Evolutionary conservation across 92 coral and sea anemone species (phyloP).

Genomic region (Heteractis magnifica): DNA sequence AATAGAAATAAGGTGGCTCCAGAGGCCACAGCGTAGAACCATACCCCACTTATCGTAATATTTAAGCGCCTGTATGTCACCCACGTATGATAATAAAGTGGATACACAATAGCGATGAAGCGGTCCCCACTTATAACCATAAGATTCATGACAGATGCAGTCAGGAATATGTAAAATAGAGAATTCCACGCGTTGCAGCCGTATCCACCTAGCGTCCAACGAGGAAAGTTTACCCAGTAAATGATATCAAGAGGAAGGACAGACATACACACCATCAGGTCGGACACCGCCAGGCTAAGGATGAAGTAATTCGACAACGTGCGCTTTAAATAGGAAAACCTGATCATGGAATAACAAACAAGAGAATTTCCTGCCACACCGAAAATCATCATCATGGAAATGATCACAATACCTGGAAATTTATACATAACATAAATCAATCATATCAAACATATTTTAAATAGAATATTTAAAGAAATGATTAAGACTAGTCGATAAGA

Average conservation of each 20-base stretch:
- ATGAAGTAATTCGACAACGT: constrained; percentile 57
- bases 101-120: constrained; percentile 76
- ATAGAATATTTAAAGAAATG: neutral
- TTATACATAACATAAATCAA: neutral
- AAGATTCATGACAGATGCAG: constrained; percentile 69
- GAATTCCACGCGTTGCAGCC: constrained; percentile 78
- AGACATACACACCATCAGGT: constrained; percentile 52
- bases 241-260: constrained; percentile 69
- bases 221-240: constrained; percentile 74
- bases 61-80: constrained; percentile 59
- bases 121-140: constrained; percentile 72
- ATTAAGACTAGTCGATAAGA: neutral
- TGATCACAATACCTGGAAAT: constrained; percentile 49
- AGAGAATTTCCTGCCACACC: constrained; percentile 60
- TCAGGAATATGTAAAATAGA: constrained; percentile 59
- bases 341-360: constrained; percentile 59
- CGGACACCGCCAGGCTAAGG: constrained; percentile 67
- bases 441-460: neutral
- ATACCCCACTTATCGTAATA: constrained; percentile 44
- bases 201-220: constrained; percentile 67
- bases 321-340: constrained; percentile 51
- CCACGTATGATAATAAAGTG: constrained; percentile 62
- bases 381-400: constrained; percentile 36
- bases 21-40: constrained; percentile 61
- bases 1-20: constrained; percentile 56